Base-by-base conservation (phyloP, 2,888 invertebrate species). In the Mactromeris polynyma region DNA sequence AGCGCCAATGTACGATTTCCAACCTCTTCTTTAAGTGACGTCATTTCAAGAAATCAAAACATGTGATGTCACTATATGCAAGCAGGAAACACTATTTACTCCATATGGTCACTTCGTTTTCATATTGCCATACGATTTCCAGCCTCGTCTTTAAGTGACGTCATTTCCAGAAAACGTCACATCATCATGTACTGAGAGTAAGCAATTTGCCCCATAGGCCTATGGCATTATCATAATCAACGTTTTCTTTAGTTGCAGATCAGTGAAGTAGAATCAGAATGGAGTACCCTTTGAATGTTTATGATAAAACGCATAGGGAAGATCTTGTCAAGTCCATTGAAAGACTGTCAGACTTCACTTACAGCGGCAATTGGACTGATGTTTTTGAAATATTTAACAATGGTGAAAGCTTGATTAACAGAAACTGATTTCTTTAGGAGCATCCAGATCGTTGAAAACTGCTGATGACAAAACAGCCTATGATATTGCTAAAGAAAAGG, bases 211-310 rank as follows among this genome's bases (percentile, higher is more conserved):
- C n/a, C n/a, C n/a, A n/a, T n/a, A n/a, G n/a, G n/a, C n/a, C n/a
- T n/a, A n/a, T n/a, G n/a, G n/a, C n/a, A n/a, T n/a, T 46, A 46
- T 3, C 6, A 46, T 46, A 1, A 46, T 17, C 14, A 9, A 11
- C 11, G 17, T 17, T 4, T 46, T 11, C 46, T 46, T 46, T 46
- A 46, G 7, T 64, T 64, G 58, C 58, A 64, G 58, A 64, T 58
- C n/a, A 6, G 58, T 58, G 58, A 21, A 26, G n/a, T 19, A 19
- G 54, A 38, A 17, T 58, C n/a, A 81, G 31, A 11, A 86, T 86
- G 86, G 84, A 87, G n/a, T 90, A 90, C 40, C 88, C 88, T 17
- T 42, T 88, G 17, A 86, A 69, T 40, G 86, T 90, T 14, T 88
- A 80, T 64, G 73, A 46, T 0, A 19, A 11, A 11, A 33, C 26